Percentiles rank a stretch among this genome's conserved stretches.
These are phyloP conservation scores for Cercocebus atys DNA, from an alignment of 2,113 vertebrate species.

Conservation along the genomic window DNA sequence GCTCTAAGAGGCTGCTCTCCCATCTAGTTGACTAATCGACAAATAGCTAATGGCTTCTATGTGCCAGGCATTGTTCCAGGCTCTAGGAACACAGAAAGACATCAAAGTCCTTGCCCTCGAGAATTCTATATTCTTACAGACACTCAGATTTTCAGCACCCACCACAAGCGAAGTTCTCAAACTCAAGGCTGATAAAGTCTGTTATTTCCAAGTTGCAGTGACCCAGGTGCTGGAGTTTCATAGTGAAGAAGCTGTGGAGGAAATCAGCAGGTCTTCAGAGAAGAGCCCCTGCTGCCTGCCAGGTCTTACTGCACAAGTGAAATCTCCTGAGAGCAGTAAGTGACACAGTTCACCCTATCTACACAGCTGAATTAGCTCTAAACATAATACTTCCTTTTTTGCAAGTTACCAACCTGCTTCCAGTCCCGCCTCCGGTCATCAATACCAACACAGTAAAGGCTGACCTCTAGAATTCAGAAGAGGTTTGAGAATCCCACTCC, in stretches of 20 bases:
- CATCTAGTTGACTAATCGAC: background rate
- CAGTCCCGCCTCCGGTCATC: background rate
- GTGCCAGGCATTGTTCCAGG: background rate
- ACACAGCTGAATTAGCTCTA: background rate
- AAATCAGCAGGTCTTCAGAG: background rate
- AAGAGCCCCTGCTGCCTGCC: background rate
- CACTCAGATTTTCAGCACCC: background rate
- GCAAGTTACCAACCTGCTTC: background rate
- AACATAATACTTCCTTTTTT: background rate
- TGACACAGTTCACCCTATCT: background rate
- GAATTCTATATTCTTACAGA: background rate
- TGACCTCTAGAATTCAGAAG: background rate
- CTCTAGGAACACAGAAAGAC: background rate
- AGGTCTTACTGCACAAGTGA: background rate
- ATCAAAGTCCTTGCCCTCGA: background rate
- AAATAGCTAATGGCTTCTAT: background rate
- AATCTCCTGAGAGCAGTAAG: background rate
- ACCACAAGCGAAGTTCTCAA: slow-evolving; percentile 19
- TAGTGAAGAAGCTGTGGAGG: background rate
- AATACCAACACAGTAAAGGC: background rate
- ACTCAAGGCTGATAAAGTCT: background rate
- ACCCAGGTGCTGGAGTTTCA: background rate
- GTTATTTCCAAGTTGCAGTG: background rate
- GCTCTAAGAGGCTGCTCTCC: background rate
- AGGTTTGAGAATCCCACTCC: background rate